Base-by-base conservation (phyloP, 2,113 vertebrate species). In the Fulmarus glacialis region DNA sequence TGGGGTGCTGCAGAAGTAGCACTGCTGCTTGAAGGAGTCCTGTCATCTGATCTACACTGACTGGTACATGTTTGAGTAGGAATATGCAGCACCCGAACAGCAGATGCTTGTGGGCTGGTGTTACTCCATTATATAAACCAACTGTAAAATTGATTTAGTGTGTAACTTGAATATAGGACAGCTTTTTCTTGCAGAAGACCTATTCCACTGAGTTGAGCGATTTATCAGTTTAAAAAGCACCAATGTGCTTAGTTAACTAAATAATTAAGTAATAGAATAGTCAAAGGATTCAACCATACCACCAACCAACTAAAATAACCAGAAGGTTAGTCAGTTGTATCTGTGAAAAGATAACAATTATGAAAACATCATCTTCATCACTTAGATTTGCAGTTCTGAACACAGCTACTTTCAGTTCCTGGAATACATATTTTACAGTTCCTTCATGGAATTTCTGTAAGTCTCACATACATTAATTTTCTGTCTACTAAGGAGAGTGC, bases 111-210 rank as follows among this genome's bases (percentile, higher is more conserved):
- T 96, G 93, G 94, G 93, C 70, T 84, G 95, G 80, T 96, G 92
- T 87, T 97, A 96, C 90, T 71, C 83, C 81, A 66, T 97, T 97
- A 97, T 38, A 96, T 96, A 96, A 97, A 95, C 73, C 60, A 94
- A 87, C 79, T 72, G 68, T 47, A 96, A 90, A 74, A 94, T 12
- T 64, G 81, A 90, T 82, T 83, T 87, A 52, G 56, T 3, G 4
- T 71, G 14, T 58, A 94, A 75, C 60, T 87, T 1, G 40, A 89
- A 93, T 91, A 92, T 79, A 92, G 95, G 56, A 72, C 83, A 89
- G n/a, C 9, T 84, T 82, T 71, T 93, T 58, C 88, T 91, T 92
- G 56, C 47, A 85, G 64, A 90, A 97, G 72, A 78, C 26, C 55
- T 79, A 30, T 34, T 81, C 14, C 68, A 82, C 55, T 36, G 45